phyloP scores from a whole-genome alignment of 2,888 invertebrate genomes.

The Leucania comma region DNA sequence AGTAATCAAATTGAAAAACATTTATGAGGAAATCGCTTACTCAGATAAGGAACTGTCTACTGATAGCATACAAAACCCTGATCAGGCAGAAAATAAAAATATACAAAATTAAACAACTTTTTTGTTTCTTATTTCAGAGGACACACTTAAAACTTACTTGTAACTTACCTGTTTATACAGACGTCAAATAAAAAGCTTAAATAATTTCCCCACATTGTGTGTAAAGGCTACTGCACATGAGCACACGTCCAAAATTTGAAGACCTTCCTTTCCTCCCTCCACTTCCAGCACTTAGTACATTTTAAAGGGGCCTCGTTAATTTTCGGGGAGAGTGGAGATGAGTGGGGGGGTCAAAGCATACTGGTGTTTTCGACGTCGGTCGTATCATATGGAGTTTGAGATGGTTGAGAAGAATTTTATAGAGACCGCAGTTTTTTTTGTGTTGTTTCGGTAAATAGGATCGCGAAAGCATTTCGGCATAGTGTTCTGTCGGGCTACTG shows the following conservation, averaged over 20 bases:
- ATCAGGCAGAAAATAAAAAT: constrained; percentile 12
- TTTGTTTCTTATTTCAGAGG: neutral
- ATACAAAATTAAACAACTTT: neutral
- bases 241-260: constrained; percentile 42
- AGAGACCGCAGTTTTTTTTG: constrained; percentile 52
- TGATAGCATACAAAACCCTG: neutral
- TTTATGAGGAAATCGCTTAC: too few species aligned
- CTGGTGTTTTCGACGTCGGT: constrained; percentile 40
- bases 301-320: neutral
- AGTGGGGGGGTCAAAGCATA: constrained; percentile 37
- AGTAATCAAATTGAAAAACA: neutral
- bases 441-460: constrained; percentile 53
- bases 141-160: neutral
- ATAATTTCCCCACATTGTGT: constrained; percentile 16
- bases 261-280: constrained; percentile 26
- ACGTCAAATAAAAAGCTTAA: constrained; percentile 34
- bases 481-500: too few species aligned
- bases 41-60: neutral
- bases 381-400: constrained; percentile 52
- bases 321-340: constrained; percentile 1
- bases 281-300: neutral
- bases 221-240: constrained; percentile 6
- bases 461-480: too few species aligned
- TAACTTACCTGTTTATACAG: neutral
- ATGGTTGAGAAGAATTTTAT: constrained; percentile 62